These are phyloP conservation scores for Caenorhabditis sp. DNA, from an alignment of 2,888 invertebrate species.

Conservation along the genomic window DNA sequence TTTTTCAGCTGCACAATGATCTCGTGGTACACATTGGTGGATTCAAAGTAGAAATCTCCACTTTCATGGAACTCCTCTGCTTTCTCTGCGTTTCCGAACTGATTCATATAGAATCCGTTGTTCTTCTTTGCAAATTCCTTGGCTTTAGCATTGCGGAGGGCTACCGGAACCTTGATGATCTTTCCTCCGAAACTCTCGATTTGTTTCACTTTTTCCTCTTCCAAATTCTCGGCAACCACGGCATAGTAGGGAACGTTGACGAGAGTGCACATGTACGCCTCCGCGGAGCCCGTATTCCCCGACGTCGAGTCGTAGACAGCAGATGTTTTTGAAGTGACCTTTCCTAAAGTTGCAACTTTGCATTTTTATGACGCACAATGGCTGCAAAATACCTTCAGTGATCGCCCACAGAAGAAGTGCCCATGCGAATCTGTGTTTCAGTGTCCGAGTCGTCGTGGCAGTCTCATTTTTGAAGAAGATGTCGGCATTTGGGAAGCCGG, in stretches of 20 bases:
- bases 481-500: slow-evolving; percentile 68
- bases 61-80: slow-evolving; percentile 80
- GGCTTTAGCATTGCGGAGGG: slow-evolving; percentile 54
- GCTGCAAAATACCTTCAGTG: slow-evolving; percentile 64
- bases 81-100: slow-evolving; percentile 78
- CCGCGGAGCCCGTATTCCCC: slow-evolving; percentile 79
- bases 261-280: slow-evolving; percentile 77
- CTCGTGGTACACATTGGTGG: slow-evolving; percentile 79
- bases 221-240: slow-evolving; percentile 76
- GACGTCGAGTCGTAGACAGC: slow-evolving; percentile 78
- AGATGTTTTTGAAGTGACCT: slow-evolving; percentile 66
- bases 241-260: slow-evolving; percentile 75
- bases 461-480: slow-evolving; percentile 79
- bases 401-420: slow-evolving; percentile 78
- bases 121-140: slow-evolving; percentile 68
- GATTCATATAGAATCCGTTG: slow-evolving; percentile 76
- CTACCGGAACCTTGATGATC: slow-evolving; percentile 68
- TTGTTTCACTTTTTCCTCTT: slow-evolving; percentile 73
- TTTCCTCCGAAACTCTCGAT: slow-evolving; percentile 73
- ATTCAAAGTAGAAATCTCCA: slow-evolving; percentile 71
- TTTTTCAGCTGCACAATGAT: slow-evolving; percentile 70
- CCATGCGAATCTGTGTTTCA: slow-evolving; percentile 80
- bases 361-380: too few species aligned
- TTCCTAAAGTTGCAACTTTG: slow-evolving; percentile 45
- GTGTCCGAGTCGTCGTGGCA: slow-evolving; percentile 69